A percentile compares a stretch with the other conserved stretches of the same genome.
Conservation (phyloP, 2,113 vertebrate species). For the Channa argus region DNA sequence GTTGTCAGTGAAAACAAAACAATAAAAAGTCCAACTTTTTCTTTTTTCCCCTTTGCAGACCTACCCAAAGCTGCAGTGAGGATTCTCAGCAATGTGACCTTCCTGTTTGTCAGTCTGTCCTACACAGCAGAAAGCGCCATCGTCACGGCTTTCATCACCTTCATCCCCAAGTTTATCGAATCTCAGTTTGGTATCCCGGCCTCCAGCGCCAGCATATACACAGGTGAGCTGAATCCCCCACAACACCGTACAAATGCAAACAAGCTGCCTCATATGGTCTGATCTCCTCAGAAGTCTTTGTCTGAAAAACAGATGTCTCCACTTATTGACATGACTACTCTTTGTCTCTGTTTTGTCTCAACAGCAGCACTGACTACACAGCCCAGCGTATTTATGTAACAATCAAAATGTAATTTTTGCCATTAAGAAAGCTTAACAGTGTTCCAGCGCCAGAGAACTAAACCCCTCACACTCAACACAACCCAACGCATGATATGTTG, state of each 20-base stretch:
- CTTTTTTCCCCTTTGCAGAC: conserved; percentile 79
- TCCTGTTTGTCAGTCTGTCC: conserved; percentile 99
- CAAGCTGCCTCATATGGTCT: not conserved
- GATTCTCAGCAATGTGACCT: conserved; percentile 99
- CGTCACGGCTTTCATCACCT: conserved; percentile 99
- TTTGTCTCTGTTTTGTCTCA: not conserved
- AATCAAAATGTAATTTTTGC: too few relatives aligned
- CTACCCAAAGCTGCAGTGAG: conserved; percentile 95
- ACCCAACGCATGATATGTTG: too few relatives aligned
- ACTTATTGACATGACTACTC: not conserved
- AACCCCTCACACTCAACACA: too few relatives aligned
- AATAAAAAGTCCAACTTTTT: not conserved
- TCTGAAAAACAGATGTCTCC: not conserved
- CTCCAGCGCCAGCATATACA: conserved; percentile 99
- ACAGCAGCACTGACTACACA: not conserved
- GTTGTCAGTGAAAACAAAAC: too few relatives aligned
- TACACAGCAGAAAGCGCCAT: conserved; percentile 99
- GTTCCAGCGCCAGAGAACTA: too few relatives aligned
- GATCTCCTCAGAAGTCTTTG: not conserved
- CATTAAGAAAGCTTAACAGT: too few relatives aligned
- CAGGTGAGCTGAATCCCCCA: conserved; percentile 83
- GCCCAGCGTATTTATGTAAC: too few relatives aligned
- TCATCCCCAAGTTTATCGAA: conserved; percentile 99
- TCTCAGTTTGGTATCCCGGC: conserved; percentile 99
- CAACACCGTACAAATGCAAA: not conserved